Evolutionary conservation across 2,113 vertebrate species (phyloP).

Genomic region (Chauna torquata): DNA sequence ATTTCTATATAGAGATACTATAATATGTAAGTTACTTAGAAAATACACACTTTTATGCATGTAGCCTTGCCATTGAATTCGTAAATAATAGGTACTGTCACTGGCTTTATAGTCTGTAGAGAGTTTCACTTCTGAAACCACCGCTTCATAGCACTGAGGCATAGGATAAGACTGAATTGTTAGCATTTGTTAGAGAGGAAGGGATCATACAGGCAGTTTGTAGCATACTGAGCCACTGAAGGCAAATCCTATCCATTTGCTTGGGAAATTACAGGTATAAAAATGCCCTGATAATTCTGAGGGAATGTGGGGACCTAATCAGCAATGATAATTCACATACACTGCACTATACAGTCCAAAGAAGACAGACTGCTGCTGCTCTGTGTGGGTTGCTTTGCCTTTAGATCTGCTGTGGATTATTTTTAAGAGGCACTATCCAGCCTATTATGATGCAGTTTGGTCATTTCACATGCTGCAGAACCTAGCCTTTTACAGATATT

Average conservation of each 20-base stretch:
- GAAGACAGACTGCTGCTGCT: not conserved
- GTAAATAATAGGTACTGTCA: accelerated
- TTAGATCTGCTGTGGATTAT: not conserved
- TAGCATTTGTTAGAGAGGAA: not conserved
- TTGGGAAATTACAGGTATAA: not conserved
- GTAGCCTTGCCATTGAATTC: not conserved
- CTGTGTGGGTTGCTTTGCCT: not conserved
- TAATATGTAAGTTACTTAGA: not conserved
- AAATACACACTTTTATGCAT: not conserved
- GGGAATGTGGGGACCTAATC: not conserved
- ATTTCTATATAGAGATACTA: not conserved
- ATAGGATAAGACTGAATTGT: not conserved
- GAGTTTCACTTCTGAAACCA: not conserved
- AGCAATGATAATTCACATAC: not conserved
- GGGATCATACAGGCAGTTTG: not conserved
- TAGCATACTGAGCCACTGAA: not conserved
- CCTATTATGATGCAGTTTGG: not conserved
- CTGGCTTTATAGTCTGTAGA: not conserved
- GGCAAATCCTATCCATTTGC: not conserved
- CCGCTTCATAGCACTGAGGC: not conserved
- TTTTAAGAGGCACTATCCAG: not conserved
- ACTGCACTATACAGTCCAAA: not conserved
- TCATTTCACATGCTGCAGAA: not conserved
- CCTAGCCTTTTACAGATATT: not conserved
- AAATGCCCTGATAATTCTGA: not conserved